phyloP scores from a whole-genome alignment of 37 sponge, comb jelly and placozoan genomes.

The Tethya wilhelma region DNA sequence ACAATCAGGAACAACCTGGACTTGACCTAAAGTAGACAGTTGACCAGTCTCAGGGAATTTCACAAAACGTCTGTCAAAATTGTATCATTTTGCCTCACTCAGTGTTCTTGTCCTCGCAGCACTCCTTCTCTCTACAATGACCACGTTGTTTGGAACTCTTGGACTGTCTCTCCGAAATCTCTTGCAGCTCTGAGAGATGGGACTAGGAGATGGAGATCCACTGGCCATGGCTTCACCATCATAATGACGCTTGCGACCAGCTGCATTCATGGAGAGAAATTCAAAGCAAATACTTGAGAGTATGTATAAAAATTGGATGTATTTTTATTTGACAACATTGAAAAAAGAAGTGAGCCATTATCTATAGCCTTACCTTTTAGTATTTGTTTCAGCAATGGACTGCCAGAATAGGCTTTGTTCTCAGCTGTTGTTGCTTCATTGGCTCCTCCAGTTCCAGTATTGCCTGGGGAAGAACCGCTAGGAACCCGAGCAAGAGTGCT shows the following conservation, averaged over 20 bases:
- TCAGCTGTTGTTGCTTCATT: too few relatives aligned
- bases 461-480: too few relatives aligned
- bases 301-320: too few relatives aligned
- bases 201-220: conserved; percentile 4
- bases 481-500: too few relatives aligned
- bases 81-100: neutral
- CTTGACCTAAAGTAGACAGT: neutral
- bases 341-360: too few relatives aligned
- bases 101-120: neutral
- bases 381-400: too few relatives aligned
- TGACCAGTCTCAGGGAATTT: neutral
- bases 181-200: conserved; percentile 19
- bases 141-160: neutral
- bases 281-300: too few relatives aligned
- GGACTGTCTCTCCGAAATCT: conserved; percentile 3
- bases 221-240: neutral
- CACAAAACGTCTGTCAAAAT: too few relatives aligned
- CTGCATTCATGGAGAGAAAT: neutral
- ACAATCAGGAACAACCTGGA: conserved; percentile 45
- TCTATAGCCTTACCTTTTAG: too few relatives aligned
- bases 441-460: too few relatives aligned
- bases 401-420: too few relatives aligned
- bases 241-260: conserved; percentile 14
- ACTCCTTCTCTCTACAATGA: conserved; percentile 18
- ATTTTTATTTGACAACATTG: too few relatives aligned